phyloP scores from a whole-genome alignment of 2,113 vertebrate species.

The Chaetorhynchus papuensis region DNA sequence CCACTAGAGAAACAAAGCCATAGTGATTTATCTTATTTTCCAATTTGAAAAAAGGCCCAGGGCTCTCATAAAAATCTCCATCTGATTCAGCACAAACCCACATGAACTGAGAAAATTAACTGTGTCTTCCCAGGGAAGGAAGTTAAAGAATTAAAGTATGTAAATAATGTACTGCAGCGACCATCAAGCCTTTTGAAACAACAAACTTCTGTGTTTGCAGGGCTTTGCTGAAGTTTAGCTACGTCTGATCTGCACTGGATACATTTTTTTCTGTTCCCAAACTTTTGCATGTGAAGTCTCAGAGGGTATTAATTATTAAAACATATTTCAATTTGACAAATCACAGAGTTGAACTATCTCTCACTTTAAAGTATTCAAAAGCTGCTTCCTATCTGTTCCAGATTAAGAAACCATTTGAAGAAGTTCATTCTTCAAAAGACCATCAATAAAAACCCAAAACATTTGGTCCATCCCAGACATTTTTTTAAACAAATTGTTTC shows the following conservation, averaged over 20 bases:
- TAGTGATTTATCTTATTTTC: slow-evolving; percentile 41
- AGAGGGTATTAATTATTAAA: neutral
- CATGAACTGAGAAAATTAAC: slow-evolving; percentile 5
- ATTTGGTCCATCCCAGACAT: neutral
- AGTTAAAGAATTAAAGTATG: slow-evolving; percentile 15
- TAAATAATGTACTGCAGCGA: neutral
- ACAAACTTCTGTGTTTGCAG: neutral
- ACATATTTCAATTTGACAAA: neutral
- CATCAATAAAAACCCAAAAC: neutral
- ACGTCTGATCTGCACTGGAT: neutral
- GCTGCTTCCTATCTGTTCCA: neutral
- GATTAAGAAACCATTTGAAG: neutral
- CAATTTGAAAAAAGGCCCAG: slow-evolving; percentile 6
- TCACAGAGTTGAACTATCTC: neutral
- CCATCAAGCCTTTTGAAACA: neutral
- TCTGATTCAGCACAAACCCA: slow-evolving; percentile 33
- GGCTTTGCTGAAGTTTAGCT: neutral
- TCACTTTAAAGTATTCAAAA: slow-evolving; percentile 10
- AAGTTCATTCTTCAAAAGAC: neutral
- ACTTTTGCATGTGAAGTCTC: neutral
- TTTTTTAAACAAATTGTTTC: neutral
- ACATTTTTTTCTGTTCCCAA: neutral
- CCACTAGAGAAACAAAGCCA: slow-evolving; percentile 15
- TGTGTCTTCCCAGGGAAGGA: neutral
- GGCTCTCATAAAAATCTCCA: slow-evolving; percentile 21